Base-by-base conservation (phyloP, 2,113 vertebrate species). In the Callospermophilus lateralis region DNA sequence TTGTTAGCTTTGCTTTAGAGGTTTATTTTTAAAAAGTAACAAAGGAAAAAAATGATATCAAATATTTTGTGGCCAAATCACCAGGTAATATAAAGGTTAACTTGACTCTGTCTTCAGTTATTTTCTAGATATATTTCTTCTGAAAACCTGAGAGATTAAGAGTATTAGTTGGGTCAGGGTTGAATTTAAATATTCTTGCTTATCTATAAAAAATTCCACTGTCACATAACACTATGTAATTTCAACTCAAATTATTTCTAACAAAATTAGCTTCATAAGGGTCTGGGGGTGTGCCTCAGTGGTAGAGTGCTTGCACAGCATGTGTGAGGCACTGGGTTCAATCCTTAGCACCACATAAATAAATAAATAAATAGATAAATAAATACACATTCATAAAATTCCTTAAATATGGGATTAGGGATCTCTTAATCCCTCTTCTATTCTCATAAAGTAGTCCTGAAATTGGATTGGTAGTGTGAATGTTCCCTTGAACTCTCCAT, bases 111-210 rank as follows among this genome's bases (percentile, higher is more conserved):
- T n/a, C 80, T 77, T 72, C 28, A 30, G 74, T 63, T 63, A 80
- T 72, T 89, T 92, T 22, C 1, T 73, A 84, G 1, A 48, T 3
- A 34, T 53, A 32, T 68, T 65, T 80, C 15, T 94, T 81, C 45
- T 77, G 8, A 51, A 55, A 76, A 88, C 19, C 6, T 48, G 20
- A 30, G 3, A 90, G n/a, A 6, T 2, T 20, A n/a, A n/a, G n/a
- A n/a, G n/a, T n/a, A n/a, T n/a, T 89, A 17, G 8, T 34, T 81
- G 10, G 12, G 16, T 58, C 55, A 65, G 6, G 5, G 34, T 6
- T 63, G 22, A 84, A 74, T 96, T 90, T 39, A 88, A 94, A 87
- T 93, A 88, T 30, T 63, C 19, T 79, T 83, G 1, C 3, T 37
- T 42, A 39, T 76, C 26, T 76, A 4, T 53, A 58, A 84, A 68